Evolutionary conservation across 2,797 vertebrate species (phyloP).

Genomic region (Ambastaia sidthimunki): DNA sequence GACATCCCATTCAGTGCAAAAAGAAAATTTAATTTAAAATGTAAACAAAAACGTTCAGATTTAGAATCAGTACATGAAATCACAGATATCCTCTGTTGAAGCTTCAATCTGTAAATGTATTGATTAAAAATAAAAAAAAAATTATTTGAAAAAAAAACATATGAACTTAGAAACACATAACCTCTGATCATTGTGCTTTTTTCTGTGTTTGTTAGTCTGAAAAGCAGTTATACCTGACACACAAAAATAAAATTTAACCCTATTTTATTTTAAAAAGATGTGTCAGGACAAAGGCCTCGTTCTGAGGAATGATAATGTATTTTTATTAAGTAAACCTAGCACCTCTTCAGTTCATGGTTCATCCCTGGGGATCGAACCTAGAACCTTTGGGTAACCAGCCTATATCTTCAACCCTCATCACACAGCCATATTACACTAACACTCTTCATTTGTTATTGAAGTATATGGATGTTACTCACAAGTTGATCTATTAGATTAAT

Average conservation of each 20-base stretch:
- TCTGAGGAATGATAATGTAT: too few relatives aligned
- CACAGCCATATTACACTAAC: neutral
- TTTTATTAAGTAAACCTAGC: too few relatives aligned
- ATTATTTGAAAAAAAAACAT: too few relatives aligned
- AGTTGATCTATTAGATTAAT: slow-evolving; percentile 41
- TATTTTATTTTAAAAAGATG: too few relatives aligned
- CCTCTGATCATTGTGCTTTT: slow-evolving; percentile 1
- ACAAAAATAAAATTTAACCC: too few relatives aligned
- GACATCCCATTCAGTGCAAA: neutral
- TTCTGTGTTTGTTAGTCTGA: neutral
- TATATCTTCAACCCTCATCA: neutral
- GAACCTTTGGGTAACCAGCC: slow-evolving; percentile 10
- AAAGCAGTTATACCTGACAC: slow-evolving; percentile 20
- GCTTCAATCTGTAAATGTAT: too few relatives aligned
- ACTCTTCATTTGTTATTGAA: slow-evolving; percentile 16
- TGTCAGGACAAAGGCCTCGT: too few relatives aligned
- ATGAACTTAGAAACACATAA: slow-evolving; percentile 31
- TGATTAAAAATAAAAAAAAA: too few relatives aligned
- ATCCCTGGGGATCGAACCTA: neutral
- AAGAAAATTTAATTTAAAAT: neutral
- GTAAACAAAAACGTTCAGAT: too few relatives aligned
- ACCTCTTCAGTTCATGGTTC: slow-evolving; percentile 22
- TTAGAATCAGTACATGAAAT: too few relatives aligned
- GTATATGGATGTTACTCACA: slow-evolving; percentile 8
- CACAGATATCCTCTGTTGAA: too few relatives aligned